phyloP scores from a whole-genome alignment of 2,113 vertebrate genomes.

The Microtus montanus region DNA sequence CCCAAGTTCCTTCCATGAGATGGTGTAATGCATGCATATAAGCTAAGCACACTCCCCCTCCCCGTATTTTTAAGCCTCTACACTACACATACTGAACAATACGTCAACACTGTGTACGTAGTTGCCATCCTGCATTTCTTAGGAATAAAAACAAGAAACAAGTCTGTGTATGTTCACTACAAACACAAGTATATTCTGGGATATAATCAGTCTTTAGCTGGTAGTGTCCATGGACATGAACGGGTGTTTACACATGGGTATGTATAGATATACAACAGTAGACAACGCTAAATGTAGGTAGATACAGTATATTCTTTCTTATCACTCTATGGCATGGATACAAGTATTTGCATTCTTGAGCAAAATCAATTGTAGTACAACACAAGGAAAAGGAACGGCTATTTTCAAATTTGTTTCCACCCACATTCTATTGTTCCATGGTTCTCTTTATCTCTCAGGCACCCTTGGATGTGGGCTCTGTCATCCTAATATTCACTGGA shows the following conservation, averaged over 20 bases:
- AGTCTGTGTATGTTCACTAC: neutral
- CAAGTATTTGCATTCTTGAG: neutral
- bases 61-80: neutral
- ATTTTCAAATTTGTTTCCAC: neutral
- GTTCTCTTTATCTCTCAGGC: neutral
- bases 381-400: neutral
- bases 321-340: neutral
- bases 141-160: neutral
- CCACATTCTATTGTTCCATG: neutral
- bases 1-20: neutral
- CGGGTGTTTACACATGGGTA: neutral
- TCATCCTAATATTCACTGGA: slow-evolving; percentile 16
- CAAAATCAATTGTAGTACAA: neutral
- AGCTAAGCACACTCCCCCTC: no score
- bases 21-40: no score
- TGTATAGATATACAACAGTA: neutral
- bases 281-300: neutral
- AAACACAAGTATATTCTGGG: neutral
- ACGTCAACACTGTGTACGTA: no score
- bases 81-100: neutral
- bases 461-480: neutral
- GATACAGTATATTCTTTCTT: neutral
- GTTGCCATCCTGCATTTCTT: neutral
- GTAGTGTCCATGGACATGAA: neutral
- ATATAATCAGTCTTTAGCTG: neutral